A percentile compares a stretch with the other conserved stretches of the same genome.
Conservation (phyloP, 2,113 vertebrate species). For the Pionites leucogaster region DNA sequence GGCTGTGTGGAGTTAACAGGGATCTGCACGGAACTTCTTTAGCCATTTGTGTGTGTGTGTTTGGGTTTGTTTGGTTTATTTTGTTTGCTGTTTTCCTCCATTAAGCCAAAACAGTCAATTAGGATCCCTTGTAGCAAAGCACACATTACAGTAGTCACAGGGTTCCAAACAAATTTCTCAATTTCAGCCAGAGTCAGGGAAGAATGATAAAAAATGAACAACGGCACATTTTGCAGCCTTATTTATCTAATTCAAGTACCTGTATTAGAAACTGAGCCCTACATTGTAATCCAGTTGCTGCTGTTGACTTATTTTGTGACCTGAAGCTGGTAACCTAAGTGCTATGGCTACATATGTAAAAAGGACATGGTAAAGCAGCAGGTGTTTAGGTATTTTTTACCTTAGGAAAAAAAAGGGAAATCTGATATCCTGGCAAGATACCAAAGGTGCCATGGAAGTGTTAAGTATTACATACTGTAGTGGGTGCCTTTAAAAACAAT, state of each 20-base stretch:
- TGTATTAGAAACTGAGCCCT: neutral
- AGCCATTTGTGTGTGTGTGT: neutral
- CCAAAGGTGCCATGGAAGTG: neutral
- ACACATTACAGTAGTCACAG: neutral
- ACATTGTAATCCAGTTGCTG: neutral
- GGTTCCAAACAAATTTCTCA: neutral
- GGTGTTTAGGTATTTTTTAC: neutral
- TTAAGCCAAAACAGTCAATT: neutral
- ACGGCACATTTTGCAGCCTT: neutral
- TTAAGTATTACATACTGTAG: neutral
- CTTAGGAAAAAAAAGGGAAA: neutral
- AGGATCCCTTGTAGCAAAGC: neutral
- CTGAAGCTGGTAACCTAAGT: neutral
- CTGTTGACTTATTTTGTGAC: neutral
- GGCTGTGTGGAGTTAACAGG: neutral
- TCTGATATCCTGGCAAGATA: neutral
- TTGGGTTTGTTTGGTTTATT: neutral
- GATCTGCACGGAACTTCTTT: neutral
- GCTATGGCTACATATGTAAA: rapidly evolving
- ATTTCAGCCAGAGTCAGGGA: neutral
- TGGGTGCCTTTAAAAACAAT: neutral
- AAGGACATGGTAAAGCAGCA: neutral
- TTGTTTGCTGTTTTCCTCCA: neutral
- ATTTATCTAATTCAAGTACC: neutral
- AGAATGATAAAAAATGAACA: rapidly evolving